phyloP scores from a whole-genome alignment of 2,888 invertebrate genomes.

The Petrolisthes manimaculis region DNA sequence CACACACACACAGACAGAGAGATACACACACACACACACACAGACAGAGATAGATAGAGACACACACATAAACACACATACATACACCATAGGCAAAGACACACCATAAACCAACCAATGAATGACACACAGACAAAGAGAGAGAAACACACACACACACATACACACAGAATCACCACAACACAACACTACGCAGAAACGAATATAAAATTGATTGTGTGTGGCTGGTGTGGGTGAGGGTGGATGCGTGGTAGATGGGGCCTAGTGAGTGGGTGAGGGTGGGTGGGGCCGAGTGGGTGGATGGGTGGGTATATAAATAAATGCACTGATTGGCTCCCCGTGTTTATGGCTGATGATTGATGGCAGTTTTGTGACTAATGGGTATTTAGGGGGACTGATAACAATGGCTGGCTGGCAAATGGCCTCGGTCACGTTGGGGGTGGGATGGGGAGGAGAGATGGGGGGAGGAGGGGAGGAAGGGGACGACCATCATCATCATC shows the following conservation, averaged over 20 bases:
- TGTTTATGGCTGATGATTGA: slow-evolving; percentile 46
- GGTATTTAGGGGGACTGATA: slow-evolving; percentile 33
- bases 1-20: slow-evolving; percentile 29
- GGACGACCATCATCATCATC: neutral
- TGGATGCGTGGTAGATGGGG: no score
- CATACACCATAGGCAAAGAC: neutral
- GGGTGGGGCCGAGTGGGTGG: neutral
- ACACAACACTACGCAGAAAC: no score
- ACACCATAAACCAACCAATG: no score
- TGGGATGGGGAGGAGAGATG: neutral
- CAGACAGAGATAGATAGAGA: no score
- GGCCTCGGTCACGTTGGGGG: neutral
- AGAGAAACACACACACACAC: no score
- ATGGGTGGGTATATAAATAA: slow-evolving; percentile 36
- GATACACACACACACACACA: no score
- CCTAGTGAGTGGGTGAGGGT: neutral
- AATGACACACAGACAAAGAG: no score
- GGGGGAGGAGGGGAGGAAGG: slow-evolving; percentile 10
- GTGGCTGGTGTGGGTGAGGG: no score
- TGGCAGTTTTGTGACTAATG: slow-evolving; percentile 45
- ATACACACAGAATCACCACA: no score
- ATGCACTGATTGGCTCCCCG: slow-evolving; percentile 37
- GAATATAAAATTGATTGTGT: no score
- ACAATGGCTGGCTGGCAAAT: slow-evolving; percentile 26
- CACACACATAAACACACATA: no score